Evolutionary conservation across 2,113 vertebrate species (phyloP), one percentile per base, ranked within the genome.

Genomic region (Rhinolophus ferrumequinum): DNA sequence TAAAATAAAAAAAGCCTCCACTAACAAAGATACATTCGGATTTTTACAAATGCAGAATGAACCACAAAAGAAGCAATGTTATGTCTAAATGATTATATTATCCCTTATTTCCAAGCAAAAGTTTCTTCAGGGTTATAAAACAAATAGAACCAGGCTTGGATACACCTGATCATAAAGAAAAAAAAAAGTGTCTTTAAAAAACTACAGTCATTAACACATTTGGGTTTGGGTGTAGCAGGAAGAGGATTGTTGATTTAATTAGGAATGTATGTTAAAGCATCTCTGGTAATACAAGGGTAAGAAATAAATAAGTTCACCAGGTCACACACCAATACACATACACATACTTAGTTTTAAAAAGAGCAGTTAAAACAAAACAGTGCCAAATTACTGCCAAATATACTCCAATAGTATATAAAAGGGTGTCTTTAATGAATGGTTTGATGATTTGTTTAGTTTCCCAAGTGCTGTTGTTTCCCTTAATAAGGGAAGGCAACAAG

Each of bases 1-100:
- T 47, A 85, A 92, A n/a, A 72, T 58, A 92, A 87, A 73, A 92
- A 90, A 97, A 73, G 69, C 47, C 38, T 92, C 38, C 33, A 22
- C 41, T 75, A 69, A 88, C 80, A 81, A 93, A 96, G 58, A 82
- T 54, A 35, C 47, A 80, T 15, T 88, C 47, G 10, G 58, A 60
- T 38, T 93, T 90, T 95, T 77, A 92, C 70, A 94, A 64, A 90
- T 18, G 58, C 3, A 21, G n/a, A 87, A 83, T 26, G 33, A 92
- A 90, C n/a, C 41, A 88, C 47, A 83, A 52, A 75, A 83, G 35
- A 67, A 81, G 67, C 19, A 94, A 82, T 8, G 14, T 75, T 69
- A 47, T 10, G 7, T 44, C 21, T 92, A 64, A 95, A 90, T n/a
- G 33, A n/a, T 95, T 90, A 76, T 79, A 90, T 69, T 70, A 28